Percentiles rank a stretch among this genome's conserved stretches.
Conservation (phyloP, 2,797 vertebrate species). For the Bufotes viridis region DNA sequence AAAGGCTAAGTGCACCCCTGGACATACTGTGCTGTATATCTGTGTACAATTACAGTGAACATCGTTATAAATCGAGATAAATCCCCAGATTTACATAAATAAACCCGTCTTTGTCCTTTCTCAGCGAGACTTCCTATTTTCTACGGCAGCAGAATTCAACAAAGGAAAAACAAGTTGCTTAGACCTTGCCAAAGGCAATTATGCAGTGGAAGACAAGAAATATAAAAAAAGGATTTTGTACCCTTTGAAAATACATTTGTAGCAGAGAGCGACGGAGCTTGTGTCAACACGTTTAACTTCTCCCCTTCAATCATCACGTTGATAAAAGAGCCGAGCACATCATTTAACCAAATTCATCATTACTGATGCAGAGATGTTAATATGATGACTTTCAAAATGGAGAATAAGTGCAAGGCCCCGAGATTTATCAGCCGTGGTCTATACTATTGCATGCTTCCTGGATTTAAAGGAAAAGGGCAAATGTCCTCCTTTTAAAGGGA, state of each 20-base stretch:
- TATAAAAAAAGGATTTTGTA: conserved; percentile 31
- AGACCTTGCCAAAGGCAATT: conserved; percentile 55
- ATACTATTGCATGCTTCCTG: neutral
- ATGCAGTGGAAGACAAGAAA: conserved; percentile 29
- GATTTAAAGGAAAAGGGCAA: neutral
- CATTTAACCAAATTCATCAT: neutral
- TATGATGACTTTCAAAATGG: neutral
- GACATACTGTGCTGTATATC: neutral
- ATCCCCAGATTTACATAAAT: conserved; percentile 17
- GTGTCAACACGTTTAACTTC: conserved; percentile 42
- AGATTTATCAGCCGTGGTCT: neutral
- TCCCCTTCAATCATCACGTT: conserved; percentile 8
- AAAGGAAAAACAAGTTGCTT: conserved; percentile 30
- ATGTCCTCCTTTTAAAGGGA: neutral
- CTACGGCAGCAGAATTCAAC: conserved; percentile 34
- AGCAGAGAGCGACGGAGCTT: neutral
- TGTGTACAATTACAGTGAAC: neutral
- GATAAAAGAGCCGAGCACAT: conserved; percentile 2
- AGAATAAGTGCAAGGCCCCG: neutral
- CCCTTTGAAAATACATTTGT: conserved; percentile 35
- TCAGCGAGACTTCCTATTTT: conserved; percentile 27
- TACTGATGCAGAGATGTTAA: neutral
- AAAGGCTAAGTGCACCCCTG: too few species aligned
- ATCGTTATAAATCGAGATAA: neutral
- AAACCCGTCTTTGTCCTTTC: conserved; percentile 8